Conservation (phyloP, 2,888 invertebrate species). For the Isotomurus palustris region DNA sequence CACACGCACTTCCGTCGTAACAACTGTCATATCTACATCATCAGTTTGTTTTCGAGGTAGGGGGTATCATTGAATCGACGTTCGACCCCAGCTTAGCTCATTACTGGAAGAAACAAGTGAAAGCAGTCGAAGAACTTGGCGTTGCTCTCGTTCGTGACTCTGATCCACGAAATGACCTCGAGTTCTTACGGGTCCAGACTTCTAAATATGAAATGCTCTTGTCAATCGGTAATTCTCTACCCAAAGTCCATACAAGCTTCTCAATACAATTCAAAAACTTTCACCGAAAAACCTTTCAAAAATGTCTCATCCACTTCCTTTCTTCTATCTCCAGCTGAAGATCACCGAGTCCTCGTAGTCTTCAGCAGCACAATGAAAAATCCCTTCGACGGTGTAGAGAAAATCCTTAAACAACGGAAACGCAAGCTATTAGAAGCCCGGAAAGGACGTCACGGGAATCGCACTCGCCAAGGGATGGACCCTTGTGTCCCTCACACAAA, state of each 20-base stretch:
- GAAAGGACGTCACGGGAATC: constrained; percentile 6
- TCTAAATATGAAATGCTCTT: constrained; percentile 25
- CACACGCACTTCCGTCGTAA: not conserved
- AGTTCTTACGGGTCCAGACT: constrained; percentile 28
- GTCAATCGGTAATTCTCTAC: constrained; percentile 17
- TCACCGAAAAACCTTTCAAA: not conserved
- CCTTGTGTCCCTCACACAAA: constrained; percentile 21
- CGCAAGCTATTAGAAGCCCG: constrained; percentile 8
- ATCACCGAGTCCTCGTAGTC: constrained; percentile 27
- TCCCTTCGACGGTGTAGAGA: constrained; percentile 9
- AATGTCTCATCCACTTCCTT: constrained; percentile 3
- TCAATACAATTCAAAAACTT: not conserved
- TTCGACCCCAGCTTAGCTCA: constrained; percentile 27
- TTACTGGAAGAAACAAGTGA: constrained; percentile 27
- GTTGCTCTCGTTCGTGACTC: constrained; percentile 24
- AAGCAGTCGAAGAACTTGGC: constrained; percentile 22
- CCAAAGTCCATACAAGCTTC: not conserved
- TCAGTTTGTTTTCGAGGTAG: constrained; percentile 6
- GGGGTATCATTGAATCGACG: constrained; percentile 27
- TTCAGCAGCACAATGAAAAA: constrained; percentile 16
- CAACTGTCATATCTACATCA: no score
- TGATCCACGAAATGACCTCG: constrained; percentile 28
- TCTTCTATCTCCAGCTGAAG: constrained; percentile 12
- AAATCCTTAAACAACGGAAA: not conserved
- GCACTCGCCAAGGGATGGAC: constrained; percentile 9